Conservation (phyloP, 2,888 invertebrate genomes). For the Rhaphigaster nebulosa region DNA sequence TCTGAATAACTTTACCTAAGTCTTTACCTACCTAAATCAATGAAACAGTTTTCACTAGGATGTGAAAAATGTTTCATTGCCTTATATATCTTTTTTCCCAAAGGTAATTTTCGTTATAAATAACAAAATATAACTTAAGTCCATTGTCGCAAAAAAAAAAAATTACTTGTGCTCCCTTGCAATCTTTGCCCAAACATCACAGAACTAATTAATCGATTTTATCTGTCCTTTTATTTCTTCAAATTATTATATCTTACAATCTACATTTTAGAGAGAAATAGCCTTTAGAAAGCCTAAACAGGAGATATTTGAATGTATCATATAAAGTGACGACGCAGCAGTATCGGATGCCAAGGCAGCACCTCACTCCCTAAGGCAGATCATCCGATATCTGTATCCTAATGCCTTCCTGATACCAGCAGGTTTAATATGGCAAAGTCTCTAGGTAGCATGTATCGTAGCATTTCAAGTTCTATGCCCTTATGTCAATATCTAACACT, state of each 20-base stretch:
- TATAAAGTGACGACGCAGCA: neutral
- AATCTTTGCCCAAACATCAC: too few relatives aligned
- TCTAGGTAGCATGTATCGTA: neutral
- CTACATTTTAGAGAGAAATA: too few relatives aligned
- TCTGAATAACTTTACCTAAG: too few relatives aligned
- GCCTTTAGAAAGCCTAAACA: too few relatives aligned
- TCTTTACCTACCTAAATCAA: too few relatives aligned
- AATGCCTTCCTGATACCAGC: neutral
- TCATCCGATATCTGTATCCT: neutral
- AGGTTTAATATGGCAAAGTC: neutral
- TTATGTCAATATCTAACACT: neutral
- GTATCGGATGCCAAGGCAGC: neutral
- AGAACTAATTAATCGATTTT: neutral
- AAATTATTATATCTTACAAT: neutral
- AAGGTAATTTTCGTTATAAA: too few relatives aligned
- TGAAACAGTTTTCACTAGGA: too few relatives aligned
- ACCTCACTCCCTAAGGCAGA: neutral
- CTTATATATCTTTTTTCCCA: too few relatives aligned
- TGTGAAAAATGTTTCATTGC: too few relatives aligned
- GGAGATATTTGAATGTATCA: neutral
- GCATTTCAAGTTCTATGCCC: neutral
- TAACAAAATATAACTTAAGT: too few relatives aligned
- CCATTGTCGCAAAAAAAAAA: too few relatives aligned
- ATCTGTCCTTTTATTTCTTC: neutral
- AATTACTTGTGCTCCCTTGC: too few relatives aligned